Base-by-base conservation (phyloP, 37 sponge, comb jelly and placozoan species). In the Oopsacas minuta region DNA sequence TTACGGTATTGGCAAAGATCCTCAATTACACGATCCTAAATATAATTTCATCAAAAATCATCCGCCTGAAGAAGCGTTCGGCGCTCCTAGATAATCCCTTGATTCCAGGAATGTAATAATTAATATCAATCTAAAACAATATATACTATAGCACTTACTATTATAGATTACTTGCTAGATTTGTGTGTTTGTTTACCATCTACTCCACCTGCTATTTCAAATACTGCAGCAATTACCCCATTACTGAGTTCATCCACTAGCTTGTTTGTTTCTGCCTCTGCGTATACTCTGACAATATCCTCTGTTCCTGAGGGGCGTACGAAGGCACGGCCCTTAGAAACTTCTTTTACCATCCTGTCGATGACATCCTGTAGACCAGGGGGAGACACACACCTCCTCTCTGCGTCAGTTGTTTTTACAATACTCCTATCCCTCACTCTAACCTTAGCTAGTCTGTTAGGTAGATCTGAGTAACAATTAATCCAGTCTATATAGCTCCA, bases 231-330 rank as follows among this genome's bases (percentile, higher is more conserved):
- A 3, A 61, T 3, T 34, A 61, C 75, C 5, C 75, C 30, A 3
- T 34, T n/a, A 34, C 75, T 61, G 17, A 61, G 75, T 83, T 32
- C 22, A 34, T 61, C 75, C 20, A 34, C 30, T 5, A 61, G 75
- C 75, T 10, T 3, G 88, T 91, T 90, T 30, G 89, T 92, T 1
- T 88, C 90, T 36, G 95, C 95, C 83, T 97, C 97, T 82, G 93
- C 95, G 87, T 97, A 94, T 36, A 97, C 92, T 38, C 97, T 86
- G n/a, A 97, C 97, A 22, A 92, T 88, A 82, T 97, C 95, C 75
- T 97, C 97, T 23, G 97, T 97, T 0, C 97, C 97, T 52, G 95
- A 94, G 0, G 97, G 97, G 83, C 96, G 93, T 28, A 95, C 91
- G 89, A 95, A 95, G 5, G 94, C 84, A 36, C 96, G 83, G 36